Base-by-base conservation (phyloP, 2,888 invertebrate genomes). In the Penaeus monodon region DNA sequence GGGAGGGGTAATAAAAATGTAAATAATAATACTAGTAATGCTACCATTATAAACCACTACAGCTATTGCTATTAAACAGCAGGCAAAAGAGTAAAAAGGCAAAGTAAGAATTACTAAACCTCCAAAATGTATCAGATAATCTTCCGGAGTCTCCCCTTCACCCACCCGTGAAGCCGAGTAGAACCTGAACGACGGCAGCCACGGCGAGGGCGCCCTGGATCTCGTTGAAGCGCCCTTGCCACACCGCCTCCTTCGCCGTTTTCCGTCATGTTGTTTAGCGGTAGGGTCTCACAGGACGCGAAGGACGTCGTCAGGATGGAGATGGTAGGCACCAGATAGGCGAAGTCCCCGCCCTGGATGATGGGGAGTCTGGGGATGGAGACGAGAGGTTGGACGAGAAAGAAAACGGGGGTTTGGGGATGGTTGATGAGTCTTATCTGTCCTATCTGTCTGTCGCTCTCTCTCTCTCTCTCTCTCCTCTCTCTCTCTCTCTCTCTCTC, bases 151-250 rank as follows among this genome's bases (percentile, higher is more conserved):
- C 44, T 33, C 63, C 22, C 68, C 38, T 64, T 91, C 17, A 70
- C 88, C 86, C 85, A 92, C 92, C 91, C 44, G 91, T 91, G 89
- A 93, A 93, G 91, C 96, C 97, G 80, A 96, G 93, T 77, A 96
- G 92, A 3, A 96, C 93, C 93, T 97, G 96, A 85, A 96, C 95
- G 73, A 96, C 91, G 0, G 96, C 95, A 0, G 96, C 95, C 0
- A 96, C 94, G 4, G 96, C 95, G 27, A 97, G 96, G 2, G 96
- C 96, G 0, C 97, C 97, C 0, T 96, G 96, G 44, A 97, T 93
- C 91, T 96, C 96, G 87, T 96, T 94, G 95, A 96, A 96, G 89
- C 96, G 93, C 64, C 93, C 92, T 91, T 95, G 95, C 96, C 96
- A 96, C 20, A 95, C 92, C 86, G 94, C 94, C 0, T 94, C 93